Conservation (phyloP, 2,888 invertebrate genomes). For the Cephonodes hylas region DNA sequence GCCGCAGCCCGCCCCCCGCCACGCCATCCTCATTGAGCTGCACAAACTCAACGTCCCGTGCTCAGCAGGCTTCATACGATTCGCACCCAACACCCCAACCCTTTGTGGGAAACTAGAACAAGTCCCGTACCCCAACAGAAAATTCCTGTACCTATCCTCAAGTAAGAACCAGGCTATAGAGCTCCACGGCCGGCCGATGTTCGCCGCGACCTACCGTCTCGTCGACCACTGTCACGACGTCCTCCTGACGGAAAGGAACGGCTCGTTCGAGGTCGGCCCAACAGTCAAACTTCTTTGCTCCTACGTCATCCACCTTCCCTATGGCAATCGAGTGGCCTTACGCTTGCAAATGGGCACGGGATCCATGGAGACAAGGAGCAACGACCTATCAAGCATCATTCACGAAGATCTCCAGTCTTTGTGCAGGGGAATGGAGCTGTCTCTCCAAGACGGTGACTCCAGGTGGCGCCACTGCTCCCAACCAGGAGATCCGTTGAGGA, state of each 20-base stretch:
- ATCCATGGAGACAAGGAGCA: conserved; percentile 52
- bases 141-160: conserved; percentile 77
- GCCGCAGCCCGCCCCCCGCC: conserved; percentile 61
- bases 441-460: conserved; percentile 80
- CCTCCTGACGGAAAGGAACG: conserved; percentile 83
- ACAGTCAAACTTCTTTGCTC: conserved; percentile 83
- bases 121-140: conserved; percentile 79
- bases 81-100: conserved; percentile 72
- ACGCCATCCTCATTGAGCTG: conserved; percentile 84
- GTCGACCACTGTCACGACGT: conserved; percentile 88
- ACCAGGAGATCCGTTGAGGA: conserved; percentile 78
- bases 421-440: conserved; percentile 81
- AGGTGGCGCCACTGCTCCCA: conserved; percentile 83
- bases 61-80: conserved; percentile 81
- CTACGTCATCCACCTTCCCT: conserved; percentile 85
- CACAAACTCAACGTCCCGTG: conserved; percentile 87
- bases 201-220: conserved; percentile 83
- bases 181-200: conserved; percentile 83
- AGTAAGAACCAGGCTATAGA: conserved; percentile 78
- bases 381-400: conserved; percentile 59
- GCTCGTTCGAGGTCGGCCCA: conserved; percentile 84
- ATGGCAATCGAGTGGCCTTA: conserved; percentile 85
- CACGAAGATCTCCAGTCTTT: conserved; percentile 59
- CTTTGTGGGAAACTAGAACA: conserved; percentile 88
- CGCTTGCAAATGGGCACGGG: conserved; percentile 81